Percentiles rank a stretch among this genome's conserved stretches.
These are phyloP conservation scores for Lamellibrachia luymesi DNA, from an alignment of 1,140 invertebrate species.

Conservation along the genomic window DNA sequence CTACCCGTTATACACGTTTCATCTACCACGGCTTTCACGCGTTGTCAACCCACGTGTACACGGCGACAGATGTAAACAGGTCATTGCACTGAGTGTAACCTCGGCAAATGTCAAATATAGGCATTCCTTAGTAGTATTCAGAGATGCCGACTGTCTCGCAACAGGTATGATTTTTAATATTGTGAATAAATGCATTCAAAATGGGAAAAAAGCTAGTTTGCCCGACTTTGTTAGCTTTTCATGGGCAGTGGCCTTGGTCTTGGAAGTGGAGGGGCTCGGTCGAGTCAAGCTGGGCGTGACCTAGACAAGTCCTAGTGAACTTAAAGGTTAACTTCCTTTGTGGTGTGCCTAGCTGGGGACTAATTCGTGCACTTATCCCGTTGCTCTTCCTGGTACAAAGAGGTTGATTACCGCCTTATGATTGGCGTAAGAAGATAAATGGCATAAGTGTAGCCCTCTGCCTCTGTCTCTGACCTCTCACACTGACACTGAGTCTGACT, in stretches of 20 bases:
- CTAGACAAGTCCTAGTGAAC: no score
- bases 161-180: background rate
- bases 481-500: no score
- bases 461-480: no score
- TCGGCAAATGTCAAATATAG: background rate
- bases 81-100: background rate
- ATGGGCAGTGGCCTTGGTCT: background rate
- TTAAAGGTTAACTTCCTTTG: no score
- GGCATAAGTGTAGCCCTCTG: no score
- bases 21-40: background rate
- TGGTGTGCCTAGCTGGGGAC: no score
- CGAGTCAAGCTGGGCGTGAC: no score
- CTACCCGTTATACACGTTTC: background rate
- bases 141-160: background rate
- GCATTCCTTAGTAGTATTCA: background rate
- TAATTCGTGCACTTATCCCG: no score
- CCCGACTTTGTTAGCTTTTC: background rate
- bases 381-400: no score
- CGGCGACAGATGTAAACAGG: background rate
- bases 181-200: background rate
- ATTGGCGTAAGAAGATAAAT: no score
- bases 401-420: no score
- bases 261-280: no score
- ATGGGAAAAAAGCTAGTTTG: background rate
- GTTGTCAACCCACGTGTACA: background rate